Percentiles rank a stretch among this genome's conserved stretches.
These are phyloP conservation scores for Ophioderma brevispina DNA, from an alignment of 35 echinoderm and acorn worm genomes.

Conservation along the genomic window DNA sequence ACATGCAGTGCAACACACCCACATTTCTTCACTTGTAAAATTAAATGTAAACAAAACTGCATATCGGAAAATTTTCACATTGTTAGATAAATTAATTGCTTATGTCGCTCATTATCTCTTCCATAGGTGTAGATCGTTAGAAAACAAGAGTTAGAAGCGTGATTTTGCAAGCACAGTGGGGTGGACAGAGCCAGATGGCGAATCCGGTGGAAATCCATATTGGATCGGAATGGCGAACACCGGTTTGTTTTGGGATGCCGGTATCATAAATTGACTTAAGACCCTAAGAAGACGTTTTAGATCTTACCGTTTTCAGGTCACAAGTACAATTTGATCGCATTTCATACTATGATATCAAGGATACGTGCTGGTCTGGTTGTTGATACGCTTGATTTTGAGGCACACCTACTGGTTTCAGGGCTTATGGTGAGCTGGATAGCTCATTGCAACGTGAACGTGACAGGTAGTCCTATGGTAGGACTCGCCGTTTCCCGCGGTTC, in stretches of 20 bases:
- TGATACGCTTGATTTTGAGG: neutral
- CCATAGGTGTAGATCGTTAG: too few species aligned
- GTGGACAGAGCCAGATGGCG: constrained; percentile 11
- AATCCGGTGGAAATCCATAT: neutral
- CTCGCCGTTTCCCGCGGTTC: constrained; percentile 48
- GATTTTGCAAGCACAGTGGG: neutral
- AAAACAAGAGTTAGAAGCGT: neutral
- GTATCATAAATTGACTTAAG: neutral
- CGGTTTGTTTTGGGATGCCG: neutral
- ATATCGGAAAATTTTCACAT: too few species aligned
- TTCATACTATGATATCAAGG: neutral
- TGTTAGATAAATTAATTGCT: too few species aligned
- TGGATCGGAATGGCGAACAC: neutral
- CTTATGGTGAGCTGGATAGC: constrained; percentile 26
- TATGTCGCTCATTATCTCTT: too few species aligned
- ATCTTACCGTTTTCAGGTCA: neutral
- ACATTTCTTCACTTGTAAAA: too few species aligned
- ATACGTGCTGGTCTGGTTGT: neutral
- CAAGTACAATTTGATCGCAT: neutral
- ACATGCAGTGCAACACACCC: too few species aligned
- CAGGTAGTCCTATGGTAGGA: constrained; percentile 62
- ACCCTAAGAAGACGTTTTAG: neutral
- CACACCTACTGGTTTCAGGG: constrained; percentile 47
- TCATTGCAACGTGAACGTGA: constrained; percentile 61
- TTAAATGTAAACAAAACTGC: too few species aligned